Conservation (phyloP, 2,113 vertebrate genomes). For the Pteropus alecto region DNA sequence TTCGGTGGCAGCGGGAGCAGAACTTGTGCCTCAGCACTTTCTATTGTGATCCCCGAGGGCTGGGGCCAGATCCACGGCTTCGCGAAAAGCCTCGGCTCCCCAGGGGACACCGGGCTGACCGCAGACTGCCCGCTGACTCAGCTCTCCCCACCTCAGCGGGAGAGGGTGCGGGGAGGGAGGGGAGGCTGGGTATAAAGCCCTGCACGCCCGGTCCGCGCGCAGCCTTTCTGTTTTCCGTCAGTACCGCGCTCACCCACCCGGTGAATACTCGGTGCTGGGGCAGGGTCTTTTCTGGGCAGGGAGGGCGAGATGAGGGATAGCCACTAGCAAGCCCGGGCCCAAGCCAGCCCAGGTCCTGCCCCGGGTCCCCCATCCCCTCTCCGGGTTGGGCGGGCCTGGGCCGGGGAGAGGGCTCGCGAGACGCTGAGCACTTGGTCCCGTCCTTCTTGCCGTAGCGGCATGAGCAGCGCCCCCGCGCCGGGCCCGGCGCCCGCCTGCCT, state of each 20-base stretch:
- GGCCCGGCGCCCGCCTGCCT: constrained; percentile 92
- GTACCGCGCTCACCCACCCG: constrained; percentile 54
- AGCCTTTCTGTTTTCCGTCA: constrained; percentile 62
- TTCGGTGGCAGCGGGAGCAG: constrained; percentile 61
- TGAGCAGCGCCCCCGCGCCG: constrained; percentile 94
- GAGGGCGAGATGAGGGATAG: not conserved
- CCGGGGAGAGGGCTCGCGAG: not conserved
- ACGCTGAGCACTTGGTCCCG: not conserved
- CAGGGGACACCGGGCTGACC: not conserved
- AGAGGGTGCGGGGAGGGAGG: not conserved
- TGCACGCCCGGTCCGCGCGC: not conserved
- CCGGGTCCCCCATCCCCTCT: not conserved
- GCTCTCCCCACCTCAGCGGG: not conserved
- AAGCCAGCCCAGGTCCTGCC: not conserved
- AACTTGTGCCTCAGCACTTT: constrained; percentile 78
- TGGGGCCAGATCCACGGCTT: constrained; percentile 64
- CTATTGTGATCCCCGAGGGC: constrained; percentile 58
- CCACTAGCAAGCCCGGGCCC: not conserved
- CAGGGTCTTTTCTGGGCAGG: not conserved
- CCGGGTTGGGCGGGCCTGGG: not conserved
- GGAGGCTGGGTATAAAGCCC: constrained; percentile 78
- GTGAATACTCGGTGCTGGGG: constrained; percentile 74
- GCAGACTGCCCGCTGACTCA: constrained; percentile 61
- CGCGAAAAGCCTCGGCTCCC: constrained; percentile 60
- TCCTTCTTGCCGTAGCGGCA: constrained; percentile 69